A percentile compares a stretch with the other conserved stretches of the same genome.
Evolutionary conservation across 2,888 invertebrate species (phyloP).

Genomic region (Steinernema hermaphroditum): DNA sequence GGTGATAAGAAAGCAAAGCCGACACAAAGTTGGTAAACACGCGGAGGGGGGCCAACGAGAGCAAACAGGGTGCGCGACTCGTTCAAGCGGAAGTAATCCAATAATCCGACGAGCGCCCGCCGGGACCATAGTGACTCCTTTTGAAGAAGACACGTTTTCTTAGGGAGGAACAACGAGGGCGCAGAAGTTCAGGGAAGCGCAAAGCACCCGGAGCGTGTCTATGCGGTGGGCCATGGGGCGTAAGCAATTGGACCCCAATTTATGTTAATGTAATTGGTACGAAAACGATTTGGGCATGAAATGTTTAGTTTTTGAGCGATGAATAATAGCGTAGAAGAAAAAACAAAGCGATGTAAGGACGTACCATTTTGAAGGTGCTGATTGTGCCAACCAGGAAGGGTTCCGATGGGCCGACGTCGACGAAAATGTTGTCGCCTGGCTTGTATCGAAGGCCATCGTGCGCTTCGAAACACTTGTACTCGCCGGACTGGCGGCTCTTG

Average conservation of each 20-base stretch:
- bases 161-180: too few species aligned
- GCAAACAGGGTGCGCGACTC: constrained; percentile 31
- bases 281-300: constrained; percentile 4
- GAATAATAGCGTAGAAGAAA: constrained; percentile 1
- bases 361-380: constrained; percentile 55
- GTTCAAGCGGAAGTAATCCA: constrained; percentile 30
- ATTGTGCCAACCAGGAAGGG: constrained; percentile 56
- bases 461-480: constrained; percentile 57
- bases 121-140: constrained; percentile 26
- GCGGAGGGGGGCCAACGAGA: not conserved
- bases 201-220: constrained; percentile 17
- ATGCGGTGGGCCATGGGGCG: constrained; percentile 28
- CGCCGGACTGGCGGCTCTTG: constrained; percentile 50
- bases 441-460: constrained; percentile 55
- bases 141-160: constrained; percentile 22
- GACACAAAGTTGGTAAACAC: constrained; percentile 27
- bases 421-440: constrained; percentile 54
- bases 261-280: constrained; percentile 23
- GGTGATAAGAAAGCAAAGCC: constrained; percentile 25
- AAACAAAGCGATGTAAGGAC: not conserved
- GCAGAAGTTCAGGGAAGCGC: too few species aligned
- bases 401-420: constrained; percentile 49
- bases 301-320: constrained; percentile 22
- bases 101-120: constrained; percentile 27
- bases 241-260: constrained; percentile 15